phyloP scores from a whole-genome alignment of 2,888 invertebrate genomes.

The Linhomoeus sp. region DNA sequence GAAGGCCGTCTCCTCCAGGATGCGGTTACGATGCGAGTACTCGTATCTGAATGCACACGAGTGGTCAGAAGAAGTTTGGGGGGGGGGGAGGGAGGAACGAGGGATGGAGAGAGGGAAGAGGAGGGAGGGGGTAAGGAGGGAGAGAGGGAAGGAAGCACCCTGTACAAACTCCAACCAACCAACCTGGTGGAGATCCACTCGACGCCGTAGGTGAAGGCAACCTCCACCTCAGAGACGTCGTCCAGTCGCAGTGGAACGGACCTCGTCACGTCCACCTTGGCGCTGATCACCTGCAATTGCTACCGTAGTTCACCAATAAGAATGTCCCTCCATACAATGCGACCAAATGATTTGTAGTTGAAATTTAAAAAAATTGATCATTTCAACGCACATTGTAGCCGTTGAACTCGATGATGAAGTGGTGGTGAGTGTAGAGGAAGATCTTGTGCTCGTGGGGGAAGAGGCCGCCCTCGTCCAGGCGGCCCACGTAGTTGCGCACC shows the following conservation, averaged over 20 bases:
- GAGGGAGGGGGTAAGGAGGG: neutral
- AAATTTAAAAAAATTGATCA: too few species aligned
- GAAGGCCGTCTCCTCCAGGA: conserved; percentile 26
- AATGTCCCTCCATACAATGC: too few species aligned
- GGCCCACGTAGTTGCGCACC: conserved; percentile 35
- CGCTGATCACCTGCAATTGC: conserved; percentile 30
- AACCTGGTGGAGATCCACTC: conserved; percentile 33
- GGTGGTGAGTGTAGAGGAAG: conserved; percentile 34
- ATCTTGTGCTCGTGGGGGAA: conserved; percentile 35
- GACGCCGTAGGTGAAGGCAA: conserved; percentile 35
- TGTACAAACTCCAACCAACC: too few species aligned
- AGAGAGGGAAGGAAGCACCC: neutral
- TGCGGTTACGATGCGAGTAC: too few species aligned
- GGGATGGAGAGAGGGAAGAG: conserved; percentile 3
- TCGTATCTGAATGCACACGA: neutral
- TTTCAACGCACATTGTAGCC: conserved; percentile 28
- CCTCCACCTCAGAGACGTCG: conserved; percentile 18
- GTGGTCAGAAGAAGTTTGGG: too few species aligned
- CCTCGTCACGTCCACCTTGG: conserved; percentile 33
- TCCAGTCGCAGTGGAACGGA: conserved; percentile 21
- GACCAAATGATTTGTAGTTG: too few species aligned
- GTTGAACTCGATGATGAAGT: conserved; percentile 35
- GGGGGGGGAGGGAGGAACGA: too few species aligned
- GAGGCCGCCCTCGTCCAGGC: conserved; percentile 34
- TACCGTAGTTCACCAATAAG: too few species aligned